A percentile compares a stretch with the other conserved stretches of the same genome.
Evolutionary conservation across 1,140 invertebrate species (phyloP).

Genomic region (Tetragonula clypearis): DNA sequence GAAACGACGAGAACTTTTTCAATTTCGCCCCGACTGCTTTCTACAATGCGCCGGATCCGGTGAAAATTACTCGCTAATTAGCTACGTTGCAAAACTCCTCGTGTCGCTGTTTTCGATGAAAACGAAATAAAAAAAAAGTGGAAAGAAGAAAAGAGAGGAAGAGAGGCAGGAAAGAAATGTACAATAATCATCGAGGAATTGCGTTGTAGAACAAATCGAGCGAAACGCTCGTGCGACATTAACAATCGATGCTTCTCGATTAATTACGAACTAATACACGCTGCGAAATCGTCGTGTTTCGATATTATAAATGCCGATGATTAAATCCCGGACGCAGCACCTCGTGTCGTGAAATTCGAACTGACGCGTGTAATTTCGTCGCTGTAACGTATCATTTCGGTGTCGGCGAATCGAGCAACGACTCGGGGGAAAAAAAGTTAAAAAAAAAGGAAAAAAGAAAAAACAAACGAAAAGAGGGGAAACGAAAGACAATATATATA

Average conservation of each 20-base stretch:
- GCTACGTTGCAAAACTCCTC: not conserved
- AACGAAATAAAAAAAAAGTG: no score
- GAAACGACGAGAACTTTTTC: slow-evolving; percentile 1
- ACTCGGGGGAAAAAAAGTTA: not conserved
- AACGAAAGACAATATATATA: no score
- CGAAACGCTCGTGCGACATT: not conserved
- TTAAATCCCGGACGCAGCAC: not conserved
- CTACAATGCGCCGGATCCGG: no score
- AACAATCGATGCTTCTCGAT: not conserved
- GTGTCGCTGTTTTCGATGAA: not conserved
- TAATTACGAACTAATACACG: not conserved
- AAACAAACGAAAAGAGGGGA: not conserved
- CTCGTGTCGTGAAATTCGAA: not conserved
- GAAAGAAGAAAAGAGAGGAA: not conserved
- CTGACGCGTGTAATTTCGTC: not conserved
- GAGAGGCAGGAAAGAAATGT: not conserved
- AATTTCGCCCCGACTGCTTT: not conserved
- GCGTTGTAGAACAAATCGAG: not conserved
- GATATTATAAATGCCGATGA: not conserved
- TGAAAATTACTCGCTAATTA: not conserved
- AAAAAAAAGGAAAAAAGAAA: not conserved
- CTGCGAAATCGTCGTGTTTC: not conserved
- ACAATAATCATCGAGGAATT: not conserved
- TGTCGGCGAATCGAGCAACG: no score
- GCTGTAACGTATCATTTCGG: not conserved